Percentiles rank a stretch among this genome's conserved stretches.
Evolutionary conservation across 2,113 vertebrate genomes (phyloP).

Genomic region (Myiopsitta monachus): DNA sequence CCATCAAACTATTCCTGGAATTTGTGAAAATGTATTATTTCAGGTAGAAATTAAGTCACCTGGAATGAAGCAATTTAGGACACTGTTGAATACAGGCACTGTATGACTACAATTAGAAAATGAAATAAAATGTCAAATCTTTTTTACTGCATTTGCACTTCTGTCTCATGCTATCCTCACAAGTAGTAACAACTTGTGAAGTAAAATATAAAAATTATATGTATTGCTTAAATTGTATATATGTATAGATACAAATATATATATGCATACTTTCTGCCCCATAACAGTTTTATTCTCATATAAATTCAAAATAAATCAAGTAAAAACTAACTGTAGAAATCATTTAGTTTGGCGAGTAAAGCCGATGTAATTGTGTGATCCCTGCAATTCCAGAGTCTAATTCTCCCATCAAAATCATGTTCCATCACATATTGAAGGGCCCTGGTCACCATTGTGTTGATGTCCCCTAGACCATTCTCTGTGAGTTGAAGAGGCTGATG

Average conservation of each 20-base stretch:
- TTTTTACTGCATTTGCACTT: neutral
- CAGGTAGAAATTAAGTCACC: neutral
- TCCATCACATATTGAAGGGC: neutral
- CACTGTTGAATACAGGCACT: neutral
- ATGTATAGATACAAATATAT: neutral
- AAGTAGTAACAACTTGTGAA: neutral
- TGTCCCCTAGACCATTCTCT: neutral
- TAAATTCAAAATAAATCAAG: neutral
- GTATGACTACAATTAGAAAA: neutral
- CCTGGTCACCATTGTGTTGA: neutral
- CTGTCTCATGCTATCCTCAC: neutral
- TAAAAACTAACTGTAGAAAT: neutral
- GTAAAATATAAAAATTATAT: neutral
- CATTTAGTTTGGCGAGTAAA: neutral
- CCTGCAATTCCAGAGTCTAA: neutral
- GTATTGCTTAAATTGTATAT: neutral
- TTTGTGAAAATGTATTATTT: neutral
- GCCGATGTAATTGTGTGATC: accelerated
- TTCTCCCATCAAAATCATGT: neutral
- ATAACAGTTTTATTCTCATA: neutral
- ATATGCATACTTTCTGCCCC: neutral
- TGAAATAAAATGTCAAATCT: neutral
- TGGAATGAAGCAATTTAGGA: neutral
- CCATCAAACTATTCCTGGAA: neutral
- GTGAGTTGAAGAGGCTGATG: neutral